phyloP scores from a whole-genome alignment of 2,113 vertebrate species.

The Chionis minor region DNA sequence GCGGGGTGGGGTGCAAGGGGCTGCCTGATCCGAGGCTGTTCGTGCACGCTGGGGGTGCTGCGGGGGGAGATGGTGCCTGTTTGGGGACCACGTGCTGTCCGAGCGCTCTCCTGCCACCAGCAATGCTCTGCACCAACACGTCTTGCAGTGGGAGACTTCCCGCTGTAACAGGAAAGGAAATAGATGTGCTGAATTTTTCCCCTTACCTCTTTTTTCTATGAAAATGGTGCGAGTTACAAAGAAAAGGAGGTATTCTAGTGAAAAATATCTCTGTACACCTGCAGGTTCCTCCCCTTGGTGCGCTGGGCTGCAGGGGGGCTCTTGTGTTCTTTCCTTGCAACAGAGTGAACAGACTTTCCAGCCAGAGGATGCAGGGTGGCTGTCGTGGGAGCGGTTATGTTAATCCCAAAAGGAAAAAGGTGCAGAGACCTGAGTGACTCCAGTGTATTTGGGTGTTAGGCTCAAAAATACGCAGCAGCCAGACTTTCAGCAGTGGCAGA shows the following conservation, averaged over 20 bases:
- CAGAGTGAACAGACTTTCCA: not conserved
- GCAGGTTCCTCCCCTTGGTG: not conserved
- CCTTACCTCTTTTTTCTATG: not conserved
- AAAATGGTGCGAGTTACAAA: not conserved
- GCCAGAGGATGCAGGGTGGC: not conserved
- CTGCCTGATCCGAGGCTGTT: not conserved
- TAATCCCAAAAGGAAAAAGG: not conserved
- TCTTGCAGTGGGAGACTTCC: not conserved
- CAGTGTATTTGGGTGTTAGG: not conserved
- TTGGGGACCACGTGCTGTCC: not conserved
- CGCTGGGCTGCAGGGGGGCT: not conserved
- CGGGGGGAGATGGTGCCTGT: not conserved
- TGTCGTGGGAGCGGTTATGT: not conserved
- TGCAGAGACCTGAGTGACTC: not conserved
- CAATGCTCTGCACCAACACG: not conserved
- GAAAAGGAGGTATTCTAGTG: not conserved
- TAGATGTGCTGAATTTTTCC: not conserved
- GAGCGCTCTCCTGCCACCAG: not conserved
- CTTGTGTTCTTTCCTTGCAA: not conserved
- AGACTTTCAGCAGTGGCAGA: not conserved
- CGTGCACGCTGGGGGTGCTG: not conserved
- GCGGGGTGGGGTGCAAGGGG: not conserved
- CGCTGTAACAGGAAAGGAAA: not conserved
- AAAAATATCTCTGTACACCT: fast-evolving
- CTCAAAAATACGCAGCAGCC: not conserved